Conservation (phyloP, 2,113 vertebrate species). For the Mastomys natalensis region DNA sequence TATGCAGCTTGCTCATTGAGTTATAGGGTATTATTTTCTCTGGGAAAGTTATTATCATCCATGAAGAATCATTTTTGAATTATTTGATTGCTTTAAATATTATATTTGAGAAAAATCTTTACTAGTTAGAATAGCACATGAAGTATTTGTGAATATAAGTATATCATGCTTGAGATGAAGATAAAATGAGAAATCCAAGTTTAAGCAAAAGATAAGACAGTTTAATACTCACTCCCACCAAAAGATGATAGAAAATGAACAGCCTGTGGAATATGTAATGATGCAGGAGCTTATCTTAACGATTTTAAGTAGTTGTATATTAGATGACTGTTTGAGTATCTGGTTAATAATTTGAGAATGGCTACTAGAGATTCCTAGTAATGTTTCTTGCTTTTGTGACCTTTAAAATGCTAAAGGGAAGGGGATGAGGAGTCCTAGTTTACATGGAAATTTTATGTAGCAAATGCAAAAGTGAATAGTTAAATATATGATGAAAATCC, state of each 20-base stretch:
- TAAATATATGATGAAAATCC: not conserved
- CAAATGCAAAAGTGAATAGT: not conserved
- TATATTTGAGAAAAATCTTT: not conserved
- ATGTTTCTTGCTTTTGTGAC: not conserved
- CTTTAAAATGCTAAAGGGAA: not conserved
- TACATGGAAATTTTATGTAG: not conserved
- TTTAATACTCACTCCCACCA: not conserved
- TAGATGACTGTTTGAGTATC: not conserved
- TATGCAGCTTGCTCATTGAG: not conserved
- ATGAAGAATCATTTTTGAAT: not conserved
- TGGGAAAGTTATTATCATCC: not conserved
- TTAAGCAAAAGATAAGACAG: not conserved
- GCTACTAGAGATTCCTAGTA: not conserved
- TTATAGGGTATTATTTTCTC: not conserved
- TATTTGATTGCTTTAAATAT: conserved; percentile 3
- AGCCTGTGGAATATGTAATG: not conserved
- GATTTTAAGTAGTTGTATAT: not conserved
- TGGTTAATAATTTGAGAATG: conserved; percentile 20
- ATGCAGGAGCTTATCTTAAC: not conserved
- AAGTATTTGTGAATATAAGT: conserved; percentile 22
- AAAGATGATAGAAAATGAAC: not conserved
- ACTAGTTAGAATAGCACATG: not conserved
- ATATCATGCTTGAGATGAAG: not conserved
- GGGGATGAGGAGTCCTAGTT: not conserved
- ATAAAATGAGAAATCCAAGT: not conserved